Percentiles rank a stretch among this genome's conserved stretches.
Evolutionary conservation across 2,113 vertebrate genomes (phyloP).

Genomic region (Dendrocopos noguchii): DNA sequence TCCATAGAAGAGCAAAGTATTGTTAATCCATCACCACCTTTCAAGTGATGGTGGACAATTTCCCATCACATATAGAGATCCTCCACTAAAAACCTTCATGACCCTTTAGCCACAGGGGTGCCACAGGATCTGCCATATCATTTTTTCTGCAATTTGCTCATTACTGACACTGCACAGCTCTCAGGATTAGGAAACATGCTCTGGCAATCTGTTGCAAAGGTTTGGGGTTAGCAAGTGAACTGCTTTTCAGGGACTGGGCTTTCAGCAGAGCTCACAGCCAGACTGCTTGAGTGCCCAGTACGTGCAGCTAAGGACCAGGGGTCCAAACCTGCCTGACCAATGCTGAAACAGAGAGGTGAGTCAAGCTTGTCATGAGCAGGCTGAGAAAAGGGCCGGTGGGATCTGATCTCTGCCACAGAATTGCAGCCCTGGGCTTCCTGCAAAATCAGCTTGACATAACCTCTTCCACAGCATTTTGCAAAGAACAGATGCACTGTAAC

Average conservation of each 20-base stretch:
- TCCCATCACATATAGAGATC: neutral
- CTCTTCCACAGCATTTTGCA: neutral
- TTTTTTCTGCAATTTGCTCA: neutral
- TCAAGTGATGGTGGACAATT: neutral
- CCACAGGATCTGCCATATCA: neutral
- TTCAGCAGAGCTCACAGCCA: neutral
- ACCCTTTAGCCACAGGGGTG: neutral
- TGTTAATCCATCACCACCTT: conserved; percentile 10
- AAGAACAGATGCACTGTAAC: fast-evolving
- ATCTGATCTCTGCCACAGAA: neutral
- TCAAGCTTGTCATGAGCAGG: fast-evolving
- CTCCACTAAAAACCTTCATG: neutral
- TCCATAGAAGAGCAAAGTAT: neutral
- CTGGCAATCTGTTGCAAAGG: neutral
- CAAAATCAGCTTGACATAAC: neutral
- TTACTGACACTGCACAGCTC: neutral
- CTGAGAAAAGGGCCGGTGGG: neutral
- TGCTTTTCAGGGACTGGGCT: neutral
- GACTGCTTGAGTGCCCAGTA: fast-evolving
- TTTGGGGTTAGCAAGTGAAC: neutral
- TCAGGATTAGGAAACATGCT: neutral
- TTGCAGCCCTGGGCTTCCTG: neutral
- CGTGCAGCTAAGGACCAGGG: fast-evolving
- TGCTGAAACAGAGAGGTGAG: neutral
- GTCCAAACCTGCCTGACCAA: neutral